A percentile compares a stretch with the other conserved stretches of the same genome.
Conservation (phyloP, 2,113 vertebrate species). For the Polyodon spathula region DNA sequence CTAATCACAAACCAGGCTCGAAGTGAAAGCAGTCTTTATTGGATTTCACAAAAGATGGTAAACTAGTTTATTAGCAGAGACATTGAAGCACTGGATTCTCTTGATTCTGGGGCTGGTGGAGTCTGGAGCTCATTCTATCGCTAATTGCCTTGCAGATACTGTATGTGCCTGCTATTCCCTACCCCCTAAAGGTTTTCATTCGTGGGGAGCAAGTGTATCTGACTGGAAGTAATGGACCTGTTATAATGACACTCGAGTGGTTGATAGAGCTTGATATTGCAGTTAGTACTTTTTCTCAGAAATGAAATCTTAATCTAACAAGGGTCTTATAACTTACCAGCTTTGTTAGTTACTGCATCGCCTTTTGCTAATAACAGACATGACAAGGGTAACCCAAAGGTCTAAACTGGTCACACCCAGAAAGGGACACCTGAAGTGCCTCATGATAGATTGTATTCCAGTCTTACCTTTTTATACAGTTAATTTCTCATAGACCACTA, state of each 20-base stretch:
- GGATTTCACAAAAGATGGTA: conserved; percentile 3
- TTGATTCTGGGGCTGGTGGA: conserved; percentile 23
- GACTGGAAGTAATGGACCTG: conserved; percentile 26
- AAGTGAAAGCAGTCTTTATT: conserved; percentile 6
- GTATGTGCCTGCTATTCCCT: conserved; percentile 11
- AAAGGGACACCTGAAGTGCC: too few species aligned
- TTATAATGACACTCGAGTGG: conserved; percentile 27
- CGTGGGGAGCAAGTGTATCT: conserved; percentile 15
- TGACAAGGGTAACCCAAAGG: too few species aligned
- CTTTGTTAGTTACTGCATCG: too few species aligned
- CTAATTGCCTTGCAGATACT: conserved; percentile 26
- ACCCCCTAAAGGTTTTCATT: conserved; percentile 12
- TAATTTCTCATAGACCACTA: conserved; percentile 29
- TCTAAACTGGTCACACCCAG: too few species aligned
- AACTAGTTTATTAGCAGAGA: conserved; percentile 20
- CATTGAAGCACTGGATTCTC: conserved; percentile 16
- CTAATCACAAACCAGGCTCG: conserved; percentile 6
- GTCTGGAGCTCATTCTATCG: conserved; percentile 27
- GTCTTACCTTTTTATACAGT: too few species aligned
- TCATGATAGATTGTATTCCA: too few species aligned
- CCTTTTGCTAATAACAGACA: too few species aligned
- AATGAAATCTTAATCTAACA: conserved; percentile 24
- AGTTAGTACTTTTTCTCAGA: conserved; percentile 5
- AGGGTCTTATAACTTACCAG: too few species aligned
- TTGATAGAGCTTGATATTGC: conserved; percentile 4